These are phyloP conservation scores for Linurgus olivaceus DNA, from an alignment of 2,797 vertebrate species.

Conservation along the genomic window DNA sequence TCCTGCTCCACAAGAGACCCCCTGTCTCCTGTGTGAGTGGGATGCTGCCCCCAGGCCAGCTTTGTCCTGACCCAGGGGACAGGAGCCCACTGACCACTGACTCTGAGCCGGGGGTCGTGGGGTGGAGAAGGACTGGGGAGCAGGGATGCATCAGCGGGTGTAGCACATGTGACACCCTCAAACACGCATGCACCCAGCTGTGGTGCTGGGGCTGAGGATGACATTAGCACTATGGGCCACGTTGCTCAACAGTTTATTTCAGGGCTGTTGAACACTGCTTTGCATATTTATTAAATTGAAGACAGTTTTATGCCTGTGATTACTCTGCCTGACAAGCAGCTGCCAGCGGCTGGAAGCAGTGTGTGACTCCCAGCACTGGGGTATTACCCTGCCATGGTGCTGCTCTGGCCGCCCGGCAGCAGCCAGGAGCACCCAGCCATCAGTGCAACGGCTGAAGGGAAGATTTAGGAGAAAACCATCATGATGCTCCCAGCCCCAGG, in stretches of 20 bases:
- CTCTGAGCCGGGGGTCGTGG: rapidly evolving
- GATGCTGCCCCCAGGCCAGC: rapidly evolving
- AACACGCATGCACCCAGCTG: rapidly evolving
- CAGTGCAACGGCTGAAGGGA: background rate
- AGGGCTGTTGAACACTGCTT: background rate
- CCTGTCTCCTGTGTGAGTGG: rapidly evolving
- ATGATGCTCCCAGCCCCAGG: background rate
- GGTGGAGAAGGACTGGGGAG: rapidly evolving
- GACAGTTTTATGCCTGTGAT: background rate
- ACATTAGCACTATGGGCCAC: background rate
- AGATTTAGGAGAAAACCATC: background rate
- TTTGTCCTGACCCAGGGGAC: background rate
- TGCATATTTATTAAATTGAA: background rate
- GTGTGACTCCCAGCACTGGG: background rate
- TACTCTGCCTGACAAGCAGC: background rate
- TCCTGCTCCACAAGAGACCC: rapidly evolving
- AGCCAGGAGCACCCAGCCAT: background rate
- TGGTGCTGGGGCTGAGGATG: rapidly evolving
- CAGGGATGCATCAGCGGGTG: background rate
- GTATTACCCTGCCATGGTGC: background rate
- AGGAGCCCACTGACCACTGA: background rate
- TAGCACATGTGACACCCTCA: rapidly evolving
- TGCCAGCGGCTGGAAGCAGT: background rate
- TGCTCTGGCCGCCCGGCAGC: background rate
- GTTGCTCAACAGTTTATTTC: background rate